Conservation (phyloP, 2,888 invertebrate species). For the Ephialtes manifestator region DNA sequence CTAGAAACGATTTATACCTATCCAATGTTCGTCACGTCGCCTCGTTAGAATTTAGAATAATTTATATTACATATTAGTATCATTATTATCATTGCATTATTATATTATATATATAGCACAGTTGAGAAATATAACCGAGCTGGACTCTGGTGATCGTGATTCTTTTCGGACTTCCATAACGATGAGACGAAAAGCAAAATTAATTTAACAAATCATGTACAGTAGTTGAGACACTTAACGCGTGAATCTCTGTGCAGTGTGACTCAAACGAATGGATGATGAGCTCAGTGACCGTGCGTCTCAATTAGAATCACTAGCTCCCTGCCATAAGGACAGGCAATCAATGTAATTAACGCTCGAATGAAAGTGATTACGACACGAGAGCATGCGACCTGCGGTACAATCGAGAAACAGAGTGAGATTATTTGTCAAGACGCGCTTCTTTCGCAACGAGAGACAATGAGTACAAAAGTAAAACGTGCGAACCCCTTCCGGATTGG, state of each 20-base stretch:
- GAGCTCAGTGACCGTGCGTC: conserved; percentile 44
- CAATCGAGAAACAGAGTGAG: conserved; percentile 38
- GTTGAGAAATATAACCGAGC: conserved; percentile 56
- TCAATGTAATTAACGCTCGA: conserved; percentile 70
- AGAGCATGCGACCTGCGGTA: conserved; percentile 51
- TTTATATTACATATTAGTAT: conserved; percentile 42
- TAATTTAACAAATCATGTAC: conserved; percentile 33
- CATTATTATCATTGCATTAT: conserved; percentile 2
- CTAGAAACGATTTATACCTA: conserved; percentile 47
- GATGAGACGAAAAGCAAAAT: not conserved
- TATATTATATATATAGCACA: conserved; percentile 21
- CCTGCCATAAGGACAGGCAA: conserved; percentile 39
- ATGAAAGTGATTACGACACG: conserved; percentile 70
- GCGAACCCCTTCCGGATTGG: conserved; percentile 55
- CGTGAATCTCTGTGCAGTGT: conserved; percentile 27
- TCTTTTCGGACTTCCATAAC: conserved; percentile 33
- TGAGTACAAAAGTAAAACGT: conserved; percentile 70
- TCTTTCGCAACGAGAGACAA: conserved; percentile 64
- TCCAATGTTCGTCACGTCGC: conserved; percentile 56
- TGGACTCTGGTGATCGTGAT: conserved; percentile 59
- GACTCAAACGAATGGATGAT: conserved; percentile 44
- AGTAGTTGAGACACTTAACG: conserved; percentile 48
- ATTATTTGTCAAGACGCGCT: conserved; percentile 67
- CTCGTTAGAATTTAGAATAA: conserved; percentile 59
- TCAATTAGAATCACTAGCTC: conserved; percentile 57